Base-by-base conservation (phyloP, 1,140 invertebrate genomes). In the Drosophila trapezifrons region DNA sequence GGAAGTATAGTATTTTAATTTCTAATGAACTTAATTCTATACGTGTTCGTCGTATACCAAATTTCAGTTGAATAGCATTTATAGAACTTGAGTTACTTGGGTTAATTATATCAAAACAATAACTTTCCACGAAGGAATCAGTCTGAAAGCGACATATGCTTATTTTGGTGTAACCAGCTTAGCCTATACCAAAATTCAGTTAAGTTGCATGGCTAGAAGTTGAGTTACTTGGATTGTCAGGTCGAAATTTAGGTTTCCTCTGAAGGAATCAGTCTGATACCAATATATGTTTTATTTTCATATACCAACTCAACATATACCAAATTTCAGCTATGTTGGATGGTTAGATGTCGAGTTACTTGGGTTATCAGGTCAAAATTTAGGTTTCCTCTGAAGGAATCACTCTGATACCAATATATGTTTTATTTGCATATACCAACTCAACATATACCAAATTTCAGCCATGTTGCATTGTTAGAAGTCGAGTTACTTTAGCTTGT, bases 181-280 rank as follows among this genome's bases (percentile, higher is more conserved):
- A n/a, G n/a, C n/a, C 1, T 20, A 60, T 40, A 56, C 9, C 37
- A 62, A 49, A 52, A 59, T n/a, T n/a, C n/a, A n/a, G n/a, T n/a
- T n/a, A n/a, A n/a, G n/a, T 22, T 22, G 22, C 22, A 22, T 22
- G 22, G 25, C 3, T 18, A 27, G 12, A 42, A 57, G 1, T 27
- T n/a, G 17, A 74, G 57, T 69, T 56, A 43, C 17, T 17, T 55
- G 10, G 46, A 47, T 32, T 55, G 4, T 46, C 0, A 22, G 22
- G 12, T 22, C 6, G 17, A 9, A 13, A 10, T 17, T 18, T 22
- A 4, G 22, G 22, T 22, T 22, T 22, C n/a, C n/a, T n/a, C n/a
- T 47, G n/a, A n/a, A n/a, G n/a, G n/a, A n/a, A n/a, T n/a, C n/a
- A n/a, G n/a, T n/a, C n/a, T n/a, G n/a, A n/a, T n/a, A n/a, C n/a